A percentile compares a stretch with the other conserved stretches of the same genome.
These are phyloP conservation scores for Hyperoplus immaculatus DNA, from an alignment of 2,797 vertebrate species.

Conservation along the genomic window DNA sequence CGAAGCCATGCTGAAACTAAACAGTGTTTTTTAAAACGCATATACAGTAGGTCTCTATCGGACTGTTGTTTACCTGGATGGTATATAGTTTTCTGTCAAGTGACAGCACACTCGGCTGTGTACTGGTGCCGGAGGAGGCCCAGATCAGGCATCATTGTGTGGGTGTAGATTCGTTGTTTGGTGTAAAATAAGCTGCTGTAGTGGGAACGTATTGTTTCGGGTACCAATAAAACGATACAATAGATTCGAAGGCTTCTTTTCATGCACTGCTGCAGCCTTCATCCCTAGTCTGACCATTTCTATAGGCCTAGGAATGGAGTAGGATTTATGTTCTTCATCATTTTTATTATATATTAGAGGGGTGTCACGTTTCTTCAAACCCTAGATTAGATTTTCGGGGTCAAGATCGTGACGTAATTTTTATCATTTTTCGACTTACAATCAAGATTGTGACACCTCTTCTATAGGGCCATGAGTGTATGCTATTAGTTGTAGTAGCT, in stretches of 20 bases:
- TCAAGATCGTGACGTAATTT: too few relatives aligned
- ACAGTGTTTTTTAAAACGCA: background rate
- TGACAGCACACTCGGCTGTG: background rate
- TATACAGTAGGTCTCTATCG: background rate
- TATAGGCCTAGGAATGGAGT: too few relatives aligned
- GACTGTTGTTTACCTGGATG: background rate
- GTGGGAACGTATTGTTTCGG: background rate
- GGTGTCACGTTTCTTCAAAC: too few relatives aligned
- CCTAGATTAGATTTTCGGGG: too few relatives aligned
- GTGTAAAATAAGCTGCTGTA: background rate
- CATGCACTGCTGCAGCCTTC: too few relatives aligned
- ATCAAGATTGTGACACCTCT: too few relatives aligned
- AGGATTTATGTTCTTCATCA: too few relatives aligned
- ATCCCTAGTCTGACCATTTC: too few relatives aligned
- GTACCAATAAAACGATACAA: background rate
- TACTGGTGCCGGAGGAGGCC: background rate
- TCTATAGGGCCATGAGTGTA: background rate
- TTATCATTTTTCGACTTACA: too few relatives aligned
- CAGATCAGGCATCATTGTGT: background rate
- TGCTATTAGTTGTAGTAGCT: too few relatives aligned
- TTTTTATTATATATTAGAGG: too few relatives aligned
- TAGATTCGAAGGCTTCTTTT: background rate
- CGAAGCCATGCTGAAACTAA: background rate
- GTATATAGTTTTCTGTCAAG: background rate
- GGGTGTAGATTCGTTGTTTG: background rate